Evolutionary conservation across 2,113 vertebrate genomes (phyloP).

Genomic region (Menura novaehollandiae): DNA sequence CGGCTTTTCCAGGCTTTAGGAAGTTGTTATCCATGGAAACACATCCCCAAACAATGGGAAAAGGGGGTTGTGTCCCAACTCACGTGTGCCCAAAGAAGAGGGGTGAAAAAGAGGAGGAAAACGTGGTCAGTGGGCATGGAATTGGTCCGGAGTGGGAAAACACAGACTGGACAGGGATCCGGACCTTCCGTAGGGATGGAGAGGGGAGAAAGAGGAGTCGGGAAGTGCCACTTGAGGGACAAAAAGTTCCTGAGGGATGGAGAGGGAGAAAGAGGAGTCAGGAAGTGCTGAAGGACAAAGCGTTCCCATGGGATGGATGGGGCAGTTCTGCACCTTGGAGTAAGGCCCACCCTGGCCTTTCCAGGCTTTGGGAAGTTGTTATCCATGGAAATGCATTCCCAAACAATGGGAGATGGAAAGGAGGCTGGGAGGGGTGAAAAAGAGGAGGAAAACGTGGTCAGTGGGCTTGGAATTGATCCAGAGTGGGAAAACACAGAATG

Average conservation of each 20-base stretch:
- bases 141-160: background rate
- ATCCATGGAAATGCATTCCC: background rate
- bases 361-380: background rate
- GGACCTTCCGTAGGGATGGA: background rate
- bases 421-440: background rate
- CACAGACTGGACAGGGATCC: background rate
- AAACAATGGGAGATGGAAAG: background rate
- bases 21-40: background rate
- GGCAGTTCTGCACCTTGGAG: background rate
- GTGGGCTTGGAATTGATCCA: background rate
- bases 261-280: too few species aligned
- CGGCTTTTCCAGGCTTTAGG: background rate
- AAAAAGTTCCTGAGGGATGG: rapidly evolving
- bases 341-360: too few species aligned
- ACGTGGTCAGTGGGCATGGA: rapidly evolving
- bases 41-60: background rate
- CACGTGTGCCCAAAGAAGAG: rapidly evolving
- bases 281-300: too few species aligned
- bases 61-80: background rate
- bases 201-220: background rate
- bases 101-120: background rate
- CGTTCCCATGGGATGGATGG: too few species aligned
- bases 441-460: background rate
- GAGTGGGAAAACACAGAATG: background rate
- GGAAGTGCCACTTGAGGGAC: background rate